Conservation (phyloP, 2,888 invertebrate species). For the Agrotis ipsilon region DNA sequence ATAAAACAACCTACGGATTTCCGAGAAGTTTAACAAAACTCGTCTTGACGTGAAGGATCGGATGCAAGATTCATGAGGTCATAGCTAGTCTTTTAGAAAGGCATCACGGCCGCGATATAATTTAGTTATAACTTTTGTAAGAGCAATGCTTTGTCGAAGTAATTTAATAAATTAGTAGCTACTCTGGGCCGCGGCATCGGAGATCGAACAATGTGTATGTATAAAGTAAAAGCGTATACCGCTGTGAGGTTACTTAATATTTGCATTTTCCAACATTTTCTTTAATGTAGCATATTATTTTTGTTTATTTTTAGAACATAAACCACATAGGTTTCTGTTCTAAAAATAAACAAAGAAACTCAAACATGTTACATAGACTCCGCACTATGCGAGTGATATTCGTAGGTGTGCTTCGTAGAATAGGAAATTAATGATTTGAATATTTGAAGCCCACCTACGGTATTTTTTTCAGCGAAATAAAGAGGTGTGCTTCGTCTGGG, state of each 20-base stretch:
- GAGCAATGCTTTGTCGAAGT: constrained; percentile 63
- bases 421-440: too few relatives aligned
- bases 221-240: constrained; percentile 3
- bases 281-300: background rate
- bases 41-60: constrained; percentile 72
- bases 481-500: too few relatives aligned
- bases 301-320: too few relatives aligned
- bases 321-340: background rate
- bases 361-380: too few relatives aligned
- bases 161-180: constrained; percentile 61
- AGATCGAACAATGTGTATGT: constrained; percentile 10
- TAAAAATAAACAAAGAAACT: too few relatives aligned
- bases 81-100: constrained; percentile 64
- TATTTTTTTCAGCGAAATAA: too few relatives aligned
- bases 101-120: constrained; percentile 61
- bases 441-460: too few relatives aligned
- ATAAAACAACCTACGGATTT: constrained; percentile 58
- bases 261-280: background rate
- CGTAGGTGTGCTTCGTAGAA: too few relatives aligned
- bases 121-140: constrained; percentile 66
- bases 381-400: too few relatives aligned
- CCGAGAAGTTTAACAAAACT: constrained; percentile 72
- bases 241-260: background rate
- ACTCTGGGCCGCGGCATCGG: constrained; percentile 30
- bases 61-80: constrained; percentile 76